A percentile compares a stretch with the other conserved stretches of the same genome.
These are phyloP conservation scores for Andricus grossulariae DNA, from an alignment of 1,140 invertebrate species.

Conservation along the genomic window DNA sequence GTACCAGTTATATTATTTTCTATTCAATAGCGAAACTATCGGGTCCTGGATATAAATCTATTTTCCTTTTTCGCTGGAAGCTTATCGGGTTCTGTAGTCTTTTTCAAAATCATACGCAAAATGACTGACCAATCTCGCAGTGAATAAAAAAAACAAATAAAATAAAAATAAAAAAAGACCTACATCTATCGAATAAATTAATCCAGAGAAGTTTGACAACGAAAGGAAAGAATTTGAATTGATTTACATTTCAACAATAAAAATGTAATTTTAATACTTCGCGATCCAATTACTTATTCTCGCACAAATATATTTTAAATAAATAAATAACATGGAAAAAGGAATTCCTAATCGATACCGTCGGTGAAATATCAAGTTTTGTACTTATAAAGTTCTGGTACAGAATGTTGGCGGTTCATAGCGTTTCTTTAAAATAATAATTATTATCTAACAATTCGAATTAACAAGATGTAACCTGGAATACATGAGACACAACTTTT, in stretches of 20 bases:
- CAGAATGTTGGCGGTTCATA: not conserved
- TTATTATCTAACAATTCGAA: no score
- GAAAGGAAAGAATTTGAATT: not conserved
- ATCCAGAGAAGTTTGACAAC: not conserved
- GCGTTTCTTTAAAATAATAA: no score
- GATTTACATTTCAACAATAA: not conserved
- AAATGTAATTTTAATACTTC: not conserved
- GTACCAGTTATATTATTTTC: not conserved
- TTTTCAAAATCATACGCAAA: no score
- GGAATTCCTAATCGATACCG: not conserved
- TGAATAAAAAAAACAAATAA: no score
- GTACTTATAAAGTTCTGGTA: slow-evolving; percentile 21
- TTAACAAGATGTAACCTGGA: no score
- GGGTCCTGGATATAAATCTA: not conserved
- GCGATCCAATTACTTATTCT: not conserved
- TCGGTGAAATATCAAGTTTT: slow-evolving; percentile 13
- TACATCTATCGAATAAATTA: not conserved
- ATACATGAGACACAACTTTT: not conserved
- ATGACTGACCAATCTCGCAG: no score
- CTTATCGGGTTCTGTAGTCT: no score
- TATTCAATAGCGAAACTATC: not conserved
- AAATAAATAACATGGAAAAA: slow-evolving; percentile 27
- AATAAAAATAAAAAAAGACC: no score
- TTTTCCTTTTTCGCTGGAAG: not conserved
- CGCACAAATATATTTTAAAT: slow-evolving; percentile 8